A percentile compares a stretch with the other conserved stretches of the same genome.
phyloP scores from a whole-genome alignment of 2,797 vertebrate genomes.

The Enoplosus armatus region DNA sequence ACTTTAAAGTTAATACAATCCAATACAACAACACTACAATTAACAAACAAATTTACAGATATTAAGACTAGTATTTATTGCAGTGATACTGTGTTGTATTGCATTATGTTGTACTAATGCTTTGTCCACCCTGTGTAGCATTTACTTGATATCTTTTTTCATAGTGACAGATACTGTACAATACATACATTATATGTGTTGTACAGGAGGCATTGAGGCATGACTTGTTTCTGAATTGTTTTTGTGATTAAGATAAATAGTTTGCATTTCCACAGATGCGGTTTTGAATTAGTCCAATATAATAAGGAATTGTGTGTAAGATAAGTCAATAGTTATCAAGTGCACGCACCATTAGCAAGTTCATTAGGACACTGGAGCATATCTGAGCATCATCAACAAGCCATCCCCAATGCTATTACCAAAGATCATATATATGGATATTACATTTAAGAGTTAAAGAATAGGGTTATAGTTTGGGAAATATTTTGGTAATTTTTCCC shows the following conservation, averaged over 20 bases:
- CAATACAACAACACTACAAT: background rate
- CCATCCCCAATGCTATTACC: background rate
- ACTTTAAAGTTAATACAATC: background rate
- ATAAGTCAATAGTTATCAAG: constrained; percentile 1
- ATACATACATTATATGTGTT: background rate
- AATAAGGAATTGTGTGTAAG: background rate
- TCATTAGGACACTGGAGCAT: constrained; percentile 7
- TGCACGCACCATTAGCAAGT: constrained; percentile 11
- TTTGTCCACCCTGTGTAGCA: background rate
- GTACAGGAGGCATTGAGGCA: background rate
- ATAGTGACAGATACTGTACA: background rate
- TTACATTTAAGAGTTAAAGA: background rate
- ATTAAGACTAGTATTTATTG: background rate
- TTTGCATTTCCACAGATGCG: background rate
- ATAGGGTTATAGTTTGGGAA: background rate
- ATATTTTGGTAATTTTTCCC: background rate
- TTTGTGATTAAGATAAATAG: background rate
- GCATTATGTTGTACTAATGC: background rate
- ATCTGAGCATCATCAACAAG: background rate
- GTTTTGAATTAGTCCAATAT: background rate
- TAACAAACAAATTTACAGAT: background rate
- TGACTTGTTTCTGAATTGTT: background rate
- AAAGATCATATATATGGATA: background rate
- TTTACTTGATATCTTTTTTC: background rate
- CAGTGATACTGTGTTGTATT: background rate